Percentiles rank a stretch among this genome's conserved stretches.
These are phyloP conservation scores for Eidolon dupreanum DNA, from an alignment of 2,797 vertebrate species.

Conservation along the genomic window DNA sequence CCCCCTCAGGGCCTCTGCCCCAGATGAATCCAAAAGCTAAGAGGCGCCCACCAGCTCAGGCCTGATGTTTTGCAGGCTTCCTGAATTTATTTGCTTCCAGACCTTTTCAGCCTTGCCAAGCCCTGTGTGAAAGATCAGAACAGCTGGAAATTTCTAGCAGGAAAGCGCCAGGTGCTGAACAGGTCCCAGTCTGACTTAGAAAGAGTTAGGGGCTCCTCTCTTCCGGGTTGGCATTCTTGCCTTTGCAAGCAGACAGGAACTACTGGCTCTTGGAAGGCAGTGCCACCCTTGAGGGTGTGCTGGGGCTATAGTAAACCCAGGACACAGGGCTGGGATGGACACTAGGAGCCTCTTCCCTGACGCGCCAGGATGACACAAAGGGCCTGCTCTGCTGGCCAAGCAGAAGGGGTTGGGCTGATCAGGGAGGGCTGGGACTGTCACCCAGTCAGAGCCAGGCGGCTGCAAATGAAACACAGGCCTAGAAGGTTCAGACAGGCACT, in stretches of 20 bases:
- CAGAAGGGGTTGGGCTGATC: constrained; percentile 38
- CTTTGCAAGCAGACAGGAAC: neutral
- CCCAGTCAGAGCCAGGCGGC: constrained; percentile 65
- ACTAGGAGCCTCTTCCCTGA: neutral
- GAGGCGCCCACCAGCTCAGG: neutral
- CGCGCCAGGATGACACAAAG: constrained; percentile 39
- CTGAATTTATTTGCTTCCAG: constrained; percentile 3
- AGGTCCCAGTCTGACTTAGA: constrained; percentile 28
- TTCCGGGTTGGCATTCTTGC: neutral
- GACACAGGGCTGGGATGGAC: neutral
- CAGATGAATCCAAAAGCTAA: neutral
- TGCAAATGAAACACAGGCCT: constrained; percentile 76
- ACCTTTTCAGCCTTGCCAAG: constrained; percentile 20
- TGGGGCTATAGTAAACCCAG: neutral
- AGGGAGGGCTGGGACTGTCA: constrained; percentile 52
- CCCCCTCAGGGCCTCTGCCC: neutral
- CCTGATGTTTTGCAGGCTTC: neutral
- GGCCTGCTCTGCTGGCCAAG: constrained; percentile 54
- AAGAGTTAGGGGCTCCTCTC: neutral
- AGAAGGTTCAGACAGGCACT: constrained; percentile 66
- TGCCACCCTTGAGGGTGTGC: neutral
- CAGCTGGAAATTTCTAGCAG: constrained; percentile 45
- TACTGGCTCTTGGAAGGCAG: neutral
- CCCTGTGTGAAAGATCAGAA: constrained; percentile 28
- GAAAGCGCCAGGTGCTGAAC: constrained; percentile 22